phyloP scores from a whole-genome alignment of 2,888 invertebrate genomes.

The Hirtodrosophila confusa region DNA sequence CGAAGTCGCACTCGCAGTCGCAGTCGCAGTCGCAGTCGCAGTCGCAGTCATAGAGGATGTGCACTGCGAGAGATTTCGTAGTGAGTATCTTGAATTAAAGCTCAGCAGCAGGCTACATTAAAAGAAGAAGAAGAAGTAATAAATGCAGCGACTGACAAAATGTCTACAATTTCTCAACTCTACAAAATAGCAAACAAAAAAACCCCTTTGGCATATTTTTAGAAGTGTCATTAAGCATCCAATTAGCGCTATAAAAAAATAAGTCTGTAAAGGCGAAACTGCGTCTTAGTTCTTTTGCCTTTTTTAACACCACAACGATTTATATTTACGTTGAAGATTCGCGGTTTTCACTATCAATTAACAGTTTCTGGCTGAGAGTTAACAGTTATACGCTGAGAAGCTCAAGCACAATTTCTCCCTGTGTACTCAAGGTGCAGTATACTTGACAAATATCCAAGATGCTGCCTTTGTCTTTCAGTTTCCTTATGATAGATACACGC shows the following conservation, averaged over 20 bases:
- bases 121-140: too few species aligned
- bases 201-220: conserved; percentile 13
- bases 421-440: conserved; percentile 47
- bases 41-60: conserved; percentile 30
- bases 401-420: conserved; percentile 44
- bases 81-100: background rate
- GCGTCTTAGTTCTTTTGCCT: conserved; percentile 17
- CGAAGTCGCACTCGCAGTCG: conserved; percentile 45
- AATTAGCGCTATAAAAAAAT: conserved; percentile 31
- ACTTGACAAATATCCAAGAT: conserved; percentile 28
- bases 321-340: conserved; percentile 15
- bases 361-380: conserved; percentile 2
- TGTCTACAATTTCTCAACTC: too few species aligned
- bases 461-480: conserved; percentile 44
- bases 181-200: background rate
- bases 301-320: conserved; percentile 1
- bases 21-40: conserved; percentile 37
- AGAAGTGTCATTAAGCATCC: conserved; percentile 15
- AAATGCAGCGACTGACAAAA: too few species aligned
- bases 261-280: conserved; percentile 32
- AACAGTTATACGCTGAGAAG: conserved; percentile 1
- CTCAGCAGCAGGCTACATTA: too few species aligned
- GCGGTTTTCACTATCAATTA: conserved; percentile 47
- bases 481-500: conserved; percentile 30
- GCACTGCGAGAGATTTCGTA: conserved; percentile 40